These are phyloP conservation scores for Drosophila borborema DNA, from an alignment of 2,888 invertebrate genomes.

Conservation along the genomic window DNA sequence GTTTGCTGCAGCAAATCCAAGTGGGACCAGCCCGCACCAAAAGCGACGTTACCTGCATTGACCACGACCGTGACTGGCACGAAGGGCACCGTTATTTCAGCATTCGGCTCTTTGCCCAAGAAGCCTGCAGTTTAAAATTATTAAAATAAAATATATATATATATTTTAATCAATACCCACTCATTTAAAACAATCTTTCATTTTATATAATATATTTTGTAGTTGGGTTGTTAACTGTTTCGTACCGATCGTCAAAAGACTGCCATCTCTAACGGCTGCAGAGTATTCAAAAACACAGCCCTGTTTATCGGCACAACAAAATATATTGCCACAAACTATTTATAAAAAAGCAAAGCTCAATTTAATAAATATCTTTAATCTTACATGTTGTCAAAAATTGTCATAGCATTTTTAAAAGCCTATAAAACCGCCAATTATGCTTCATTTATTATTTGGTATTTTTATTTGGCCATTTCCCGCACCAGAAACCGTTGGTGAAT, in stretches of 20 bases:
- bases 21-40: constrained; percentile 93
- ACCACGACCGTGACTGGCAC: constrained; percentile 94
- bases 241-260: constrained; percentile 5
- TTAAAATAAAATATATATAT: not conserved
- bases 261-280: constrained; percentile 19
- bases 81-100: constrained; percentile 96
- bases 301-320: constrained; percentile 21
- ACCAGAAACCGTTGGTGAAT: constrained; percentile 23
- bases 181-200: not conserved
- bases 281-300: not conserved
- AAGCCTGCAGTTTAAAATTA: constrained; percentile 86
- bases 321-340: not conserved
- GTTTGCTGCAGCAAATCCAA: constrained; percentile 90
- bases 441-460: constrained; percentile 14
- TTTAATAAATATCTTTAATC: not conserved
- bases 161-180: not conserved
- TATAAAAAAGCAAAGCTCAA: too few species aligned
- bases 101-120: constrained; percentile 95
- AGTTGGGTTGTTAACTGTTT: not conserved
- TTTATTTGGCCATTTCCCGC: constrained; percentile 23
- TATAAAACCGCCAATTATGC: not conserved
- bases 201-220: not conserved
- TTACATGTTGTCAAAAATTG: not conserved
- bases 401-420: not conserved
- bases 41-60: constrained; percentile 87